A percentile compares a stretch with the other conserved stretches of the same genome.
Conservation (phyloP, 2,888 invertebrate species). For the Acholoe squamosa region DNA sequence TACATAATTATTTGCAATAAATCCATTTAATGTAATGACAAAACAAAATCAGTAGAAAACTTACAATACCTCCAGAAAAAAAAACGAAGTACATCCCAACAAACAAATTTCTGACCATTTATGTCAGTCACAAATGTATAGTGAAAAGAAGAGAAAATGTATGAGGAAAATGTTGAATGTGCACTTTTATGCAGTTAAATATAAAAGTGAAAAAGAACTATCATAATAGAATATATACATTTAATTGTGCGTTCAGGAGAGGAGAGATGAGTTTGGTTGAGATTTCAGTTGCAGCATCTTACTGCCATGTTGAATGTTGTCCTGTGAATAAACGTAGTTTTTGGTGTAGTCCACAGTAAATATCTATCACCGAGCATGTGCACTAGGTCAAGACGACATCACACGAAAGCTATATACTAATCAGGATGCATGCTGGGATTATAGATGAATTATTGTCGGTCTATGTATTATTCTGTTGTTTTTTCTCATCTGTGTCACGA, state of each 20-base stretch:
- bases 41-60: background rate
- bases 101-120: background rate
- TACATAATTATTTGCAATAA: background rate
- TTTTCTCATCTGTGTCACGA: background rate
- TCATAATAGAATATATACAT: background rate
- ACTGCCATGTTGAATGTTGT: slow-evolving; percentile 24
- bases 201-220: background rate
- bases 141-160: background rate
- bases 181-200: background rate
- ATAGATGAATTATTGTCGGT: too few species aligned
- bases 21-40: background rate
- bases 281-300: slow-evolving; percentile 16
- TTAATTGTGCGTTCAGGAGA: slow-evolving; percentile 14
- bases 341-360: slow-evolving; percentile 28
- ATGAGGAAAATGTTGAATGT: background rate
- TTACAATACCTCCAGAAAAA: background rate
- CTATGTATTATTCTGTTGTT: background rate
- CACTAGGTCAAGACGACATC: slow-evolving; percentile 1
- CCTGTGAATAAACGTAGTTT: background rate
- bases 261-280: background rate
- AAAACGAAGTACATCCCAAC: background rate
- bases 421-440: background rate
- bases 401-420: background rate
- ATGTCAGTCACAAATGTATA: background rate
- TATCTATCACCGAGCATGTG: slow-evolving; percentile 5